Evolutionary conservation across 1,140 invertebrate species (phyloP), one percentile per base, ranked within the genome.

Genomic region (Watersipora subatra): DNA sequence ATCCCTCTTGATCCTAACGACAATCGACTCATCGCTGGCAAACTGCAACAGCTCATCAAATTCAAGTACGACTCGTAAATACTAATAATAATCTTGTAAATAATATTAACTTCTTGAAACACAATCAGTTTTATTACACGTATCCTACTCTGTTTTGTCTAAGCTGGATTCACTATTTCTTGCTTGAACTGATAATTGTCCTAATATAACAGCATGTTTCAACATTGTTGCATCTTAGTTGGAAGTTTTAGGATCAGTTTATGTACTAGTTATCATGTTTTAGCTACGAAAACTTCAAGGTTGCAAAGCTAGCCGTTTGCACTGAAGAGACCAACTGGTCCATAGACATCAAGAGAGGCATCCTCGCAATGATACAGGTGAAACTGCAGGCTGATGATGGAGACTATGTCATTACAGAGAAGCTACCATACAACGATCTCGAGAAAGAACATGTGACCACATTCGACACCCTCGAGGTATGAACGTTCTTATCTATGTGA

Each of bases 291-390:
- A 57, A 56, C 30, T 70, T 70, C 20, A 67, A 67, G 29, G 62
- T 77, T n/a, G 62, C 22, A 7, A 62, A 69, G 22, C 56, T 79
- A 20, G 63, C 69, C 2, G 69, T 68, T 30, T 66, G 63, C 20
- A 55, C 56, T 19, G 64, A 69, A 26, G 78, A 79, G n/a, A 69
- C 73, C 3, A 55, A 70, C n/a, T 80, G 76, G 76, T 78, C 77
- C 1, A 64, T 76, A 27, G 79, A 80, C 69, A 70, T 79, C 58
- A 80, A 80, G 68, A 70, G 71, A 65, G 73, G 74, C 64, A 64
- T 78, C 57, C 61, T 80, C 26, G 69, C 69, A 59, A 63, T 79
- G 61, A 62, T 80, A 22, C 74, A 79, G 59, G 65, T 80, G 28
- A 75, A 78, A 66, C 58, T 79, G 1, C 61, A 73, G 3, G 62